Evolutionary conservation across 1,140 invertebrate species (phyloP), one percentile per base, ranked within the genome.

Genomic region (Luehdorfia chinensis): DNA sequence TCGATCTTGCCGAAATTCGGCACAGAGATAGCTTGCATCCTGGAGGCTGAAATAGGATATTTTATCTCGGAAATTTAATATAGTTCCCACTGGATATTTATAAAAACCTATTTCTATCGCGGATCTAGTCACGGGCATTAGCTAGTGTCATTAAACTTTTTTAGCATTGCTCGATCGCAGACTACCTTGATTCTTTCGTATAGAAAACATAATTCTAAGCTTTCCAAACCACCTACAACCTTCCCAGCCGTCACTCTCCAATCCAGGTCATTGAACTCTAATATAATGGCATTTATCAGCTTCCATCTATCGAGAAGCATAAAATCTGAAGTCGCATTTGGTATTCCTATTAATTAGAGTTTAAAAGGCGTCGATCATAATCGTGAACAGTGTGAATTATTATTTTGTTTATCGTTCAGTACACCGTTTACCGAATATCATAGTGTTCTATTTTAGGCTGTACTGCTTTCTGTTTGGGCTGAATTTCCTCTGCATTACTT

Each of bases 281-380:
- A 43, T 36, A 16, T 12, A 37, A 30, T 25, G 19, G 30, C 21
- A 18, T 45, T 30, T 39, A 41, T 58, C 51, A 44, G 18, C 15
- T 6, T 33, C 19, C 13, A 53, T 53, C 52, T 43, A 56, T 55
- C 51, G 50, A 37, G 46, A 57, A 43, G 47, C 34, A 57, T 55
- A 54, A 58, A 62, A 58, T 43, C 27, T 46, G 45, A 58, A 49
- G 50, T 44, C 23, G 39, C 53, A 34, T 58, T 58, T 51, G 25
- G 47, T 49, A 56, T 58, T 57, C 44, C 47, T 50, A 54, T 54
- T 55, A 47, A 59, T 56, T 39, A 56, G 11, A 45, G 55, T 62
- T 33, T 47, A 54, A 56, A 59, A 55, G 39, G 21, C 34, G 34
- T 36, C 48, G 13, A 47, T 49, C 46, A 48, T 53, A 54, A 50